These are phyloP conservation scores for Leptopilina boulardi DNA, from an alignment of 1,140 invertebrate genomes.

Conservation along the genomic window DNA sequence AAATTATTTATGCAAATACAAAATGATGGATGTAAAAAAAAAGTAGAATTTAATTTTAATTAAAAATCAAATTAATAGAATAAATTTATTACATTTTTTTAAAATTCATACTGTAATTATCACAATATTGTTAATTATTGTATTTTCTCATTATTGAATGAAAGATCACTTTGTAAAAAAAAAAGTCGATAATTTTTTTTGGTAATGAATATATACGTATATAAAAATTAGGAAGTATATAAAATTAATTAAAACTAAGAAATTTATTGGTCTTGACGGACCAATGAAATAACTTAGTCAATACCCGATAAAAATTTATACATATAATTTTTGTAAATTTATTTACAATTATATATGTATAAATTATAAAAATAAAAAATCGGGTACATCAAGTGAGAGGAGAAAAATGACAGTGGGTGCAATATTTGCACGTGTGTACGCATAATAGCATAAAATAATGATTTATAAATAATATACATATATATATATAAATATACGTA, in stretches of 20 bases:
- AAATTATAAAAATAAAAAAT: slow-evolving; percentile 42
- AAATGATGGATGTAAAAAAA: no score
- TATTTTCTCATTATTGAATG: not conserved
- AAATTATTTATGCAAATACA: no score
- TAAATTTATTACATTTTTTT: no score
- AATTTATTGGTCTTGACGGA: not conserved
- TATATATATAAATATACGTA: slow-evolving; percentile 56
- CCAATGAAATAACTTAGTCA: not conserved
- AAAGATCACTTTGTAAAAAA: not conserved
- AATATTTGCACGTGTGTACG: slow-evolving; percentile 56
- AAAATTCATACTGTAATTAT: no score
- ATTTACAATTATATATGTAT: slow-evolving; percentile 37
- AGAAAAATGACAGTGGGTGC: slow-evolving; percentile 54
- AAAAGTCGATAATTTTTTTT: not conserved
- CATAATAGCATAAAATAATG: slow-evolving; percentile 62
- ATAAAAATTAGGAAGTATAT: not conserved
- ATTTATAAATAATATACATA: slow-evolving; percentile 66
- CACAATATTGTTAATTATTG: no score
- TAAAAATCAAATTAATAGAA: no score
- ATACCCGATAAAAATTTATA: not conserved
- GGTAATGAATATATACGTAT: not conserved
- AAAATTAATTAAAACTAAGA: slow-evolving; percentile 13
- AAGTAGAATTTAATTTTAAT: no score
- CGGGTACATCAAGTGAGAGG: no score
- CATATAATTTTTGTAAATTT: not conserved